phyloP scores from a whole-genome alignment of 2,113 vertebrate genomes.

The Eupsittula cactorum region DNA sequence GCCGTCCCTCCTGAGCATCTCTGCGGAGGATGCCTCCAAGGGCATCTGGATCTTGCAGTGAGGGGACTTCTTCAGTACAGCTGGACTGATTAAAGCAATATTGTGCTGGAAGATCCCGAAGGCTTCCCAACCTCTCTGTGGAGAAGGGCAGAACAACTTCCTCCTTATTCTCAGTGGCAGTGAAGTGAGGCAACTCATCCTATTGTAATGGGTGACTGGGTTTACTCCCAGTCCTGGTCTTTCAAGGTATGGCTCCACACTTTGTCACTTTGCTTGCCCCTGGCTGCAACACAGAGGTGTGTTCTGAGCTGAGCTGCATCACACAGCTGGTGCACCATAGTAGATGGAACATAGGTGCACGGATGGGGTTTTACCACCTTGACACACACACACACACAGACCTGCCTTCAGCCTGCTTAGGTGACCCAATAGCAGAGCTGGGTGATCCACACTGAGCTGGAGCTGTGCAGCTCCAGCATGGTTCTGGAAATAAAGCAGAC shows the following conservation, averaged over 20 bases:
- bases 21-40: background rate
- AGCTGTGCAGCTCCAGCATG: background rate
- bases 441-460: background rate
- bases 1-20: background rate
- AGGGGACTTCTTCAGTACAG: background rate
- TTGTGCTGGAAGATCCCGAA: background rate
- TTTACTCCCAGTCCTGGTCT: background rate
- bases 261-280: background rate
- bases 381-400: no score
- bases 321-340: background rate
- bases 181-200: background rate
- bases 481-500: background rate
- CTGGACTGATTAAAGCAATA: background rate
- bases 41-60: background rate
- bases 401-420: background rate
- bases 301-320: background rate
- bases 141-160: background rate
- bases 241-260: background rate
- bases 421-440: background rate
- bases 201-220: background rate
- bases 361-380: background rate
- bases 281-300: fast-evolving
- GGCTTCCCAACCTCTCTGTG: background rate
- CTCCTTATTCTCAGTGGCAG: fast-evolving
- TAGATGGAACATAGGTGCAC: background rate